phyloP scores from a whole-genome alignment of 2,888 invertebrate genomes.

The Endotricha flammealis region DNA sequence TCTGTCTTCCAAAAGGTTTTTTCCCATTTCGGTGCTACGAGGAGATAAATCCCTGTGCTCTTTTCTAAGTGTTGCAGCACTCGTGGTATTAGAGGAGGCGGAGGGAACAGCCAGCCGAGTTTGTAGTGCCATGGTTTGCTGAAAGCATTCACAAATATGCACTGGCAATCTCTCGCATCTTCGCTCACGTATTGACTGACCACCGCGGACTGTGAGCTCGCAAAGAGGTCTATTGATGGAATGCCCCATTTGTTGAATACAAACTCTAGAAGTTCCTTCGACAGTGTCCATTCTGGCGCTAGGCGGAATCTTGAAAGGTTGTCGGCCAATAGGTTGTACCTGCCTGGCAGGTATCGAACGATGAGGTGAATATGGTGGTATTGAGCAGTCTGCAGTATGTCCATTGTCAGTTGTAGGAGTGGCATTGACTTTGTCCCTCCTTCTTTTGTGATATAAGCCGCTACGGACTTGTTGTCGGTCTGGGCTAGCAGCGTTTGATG shows the following conservation, averaged over 20 bases:
- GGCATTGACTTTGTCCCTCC: not conserved
- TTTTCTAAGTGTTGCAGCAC: not conserved
- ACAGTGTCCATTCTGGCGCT: not conserved
- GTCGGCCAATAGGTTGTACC: not conserved
- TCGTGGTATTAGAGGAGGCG: not conserved
- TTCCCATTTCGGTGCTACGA: not conserved
- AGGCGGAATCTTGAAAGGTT: not conserved
- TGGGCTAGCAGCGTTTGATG: not conserved
- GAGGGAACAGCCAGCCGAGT: not conserved
- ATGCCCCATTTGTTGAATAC: not conserved
- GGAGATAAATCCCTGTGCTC: not conserved
- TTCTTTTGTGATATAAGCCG: not conserved
- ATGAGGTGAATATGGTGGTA: not conserved
- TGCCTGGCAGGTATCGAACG: not conserved
- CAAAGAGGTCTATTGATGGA: not conserved
- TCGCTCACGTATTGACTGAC: not conserved
- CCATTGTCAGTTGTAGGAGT: not conserved
- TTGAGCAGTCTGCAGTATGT: not conserved
- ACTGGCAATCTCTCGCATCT: not conserved
- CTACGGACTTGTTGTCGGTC: not conserved
- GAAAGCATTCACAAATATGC: not conserved
- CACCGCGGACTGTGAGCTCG: not conserved
- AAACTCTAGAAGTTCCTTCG: not conserved
- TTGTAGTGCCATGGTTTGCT: not conserved
- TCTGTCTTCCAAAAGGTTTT: not conserved